phyloP scores from a whole-genome alignment of 2,888 invertebrate species.

The Orthosia gothica region DNA sequence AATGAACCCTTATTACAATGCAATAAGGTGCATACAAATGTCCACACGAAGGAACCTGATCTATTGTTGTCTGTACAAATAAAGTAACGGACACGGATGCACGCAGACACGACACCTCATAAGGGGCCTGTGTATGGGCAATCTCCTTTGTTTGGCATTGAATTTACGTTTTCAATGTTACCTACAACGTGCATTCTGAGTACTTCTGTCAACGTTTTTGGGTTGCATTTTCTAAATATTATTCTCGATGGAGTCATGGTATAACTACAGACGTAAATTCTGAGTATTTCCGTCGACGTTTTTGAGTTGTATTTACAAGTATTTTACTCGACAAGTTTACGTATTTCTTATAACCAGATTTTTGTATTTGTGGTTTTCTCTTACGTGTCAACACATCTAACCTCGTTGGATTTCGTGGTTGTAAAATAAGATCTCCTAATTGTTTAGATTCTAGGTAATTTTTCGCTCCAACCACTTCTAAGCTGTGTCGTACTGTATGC shows the following conservation, averaged over 20 bases:
- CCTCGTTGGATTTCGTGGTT: background rate
- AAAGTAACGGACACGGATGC: too few species aligned
- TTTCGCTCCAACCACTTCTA: too few species aligned
- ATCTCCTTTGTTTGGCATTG: constrained; percentile 19
- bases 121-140: too few species aligned
- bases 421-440: too few species aligned
- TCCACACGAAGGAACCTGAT: too few species aligned
- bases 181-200: background rate
- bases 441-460: too few species aligned
- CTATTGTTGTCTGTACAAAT: too few species aligned
- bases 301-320: constrained; percentile 1
- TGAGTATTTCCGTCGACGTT: background rate
- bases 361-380: background rate
- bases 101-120: too few species aligned
- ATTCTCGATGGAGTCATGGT: background rate
- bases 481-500: background rate
- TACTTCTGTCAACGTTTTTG: background rate
- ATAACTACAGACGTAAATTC: background rate
- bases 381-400: background rate
- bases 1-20: too few species aligned
- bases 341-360: background rate
- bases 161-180: constrained; percentile 6
- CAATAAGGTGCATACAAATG: too few species aligned
- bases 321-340: background rate
- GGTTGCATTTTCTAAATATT: background rate